phyloP scores from a whole-genome alignment of 2,888 invertebrate genomes.

The Drosophila leonis region DNA sequence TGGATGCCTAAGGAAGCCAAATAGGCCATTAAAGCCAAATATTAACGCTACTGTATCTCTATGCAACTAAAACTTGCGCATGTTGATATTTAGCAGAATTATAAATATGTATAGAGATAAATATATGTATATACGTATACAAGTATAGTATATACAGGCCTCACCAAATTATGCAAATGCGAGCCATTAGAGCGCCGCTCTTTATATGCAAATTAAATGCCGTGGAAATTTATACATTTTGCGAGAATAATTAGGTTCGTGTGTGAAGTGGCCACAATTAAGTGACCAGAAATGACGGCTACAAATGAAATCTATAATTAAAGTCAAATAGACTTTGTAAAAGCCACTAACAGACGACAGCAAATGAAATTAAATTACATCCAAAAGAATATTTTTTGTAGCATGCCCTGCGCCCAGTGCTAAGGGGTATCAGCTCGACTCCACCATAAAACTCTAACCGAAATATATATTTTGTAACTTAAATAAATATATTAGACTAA shows the following conservation, averaged over 20 bases:
- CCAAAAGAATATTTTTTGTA: constrained; percentile 1
- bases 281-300: constrained; percentile 45
- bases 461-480: not conserved
- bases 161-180: constrained; percentile 55
- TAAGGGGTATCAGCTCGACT: not conserved
- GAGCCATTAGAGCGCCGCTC: constrained; percentile 47
- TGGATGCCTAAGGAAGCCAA: constrained; percentile 12
- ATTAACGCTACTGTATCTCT: constrained; percentile 28
- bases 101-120: constrained; percentile 1
- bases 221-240: constrained; percentile 50
- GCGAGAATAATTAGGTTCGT: constrained; percentile 51
- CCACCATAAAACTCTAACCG: not conserved
- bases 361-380: constrained; percentile 41
- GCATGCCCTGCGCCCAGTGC: not conserved
- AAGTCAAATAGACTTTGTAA: constrained; percentile 44
- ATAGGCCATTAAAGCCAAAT: constrained; percentile 33
- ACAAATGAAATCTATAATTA: constrained; percentile 60
- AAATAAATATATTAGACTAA: not conserved
- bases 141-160: constrained; percentile 1
- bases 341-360: constrained; percentile 23
- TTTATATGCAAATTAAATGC: constrained; percentile 60
- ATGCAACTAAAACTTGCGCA: constrained; percentile 22
- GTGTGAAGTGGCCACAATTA: constrained; percentile 55
- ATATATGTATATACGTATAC: not conserved
- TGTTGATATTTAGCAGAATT: constrained; percentile 16